Evolutionary conservation across 1,140 invertebrate genomes (phyloP).

Genomic region (Brachionus koreanus): DNA sequence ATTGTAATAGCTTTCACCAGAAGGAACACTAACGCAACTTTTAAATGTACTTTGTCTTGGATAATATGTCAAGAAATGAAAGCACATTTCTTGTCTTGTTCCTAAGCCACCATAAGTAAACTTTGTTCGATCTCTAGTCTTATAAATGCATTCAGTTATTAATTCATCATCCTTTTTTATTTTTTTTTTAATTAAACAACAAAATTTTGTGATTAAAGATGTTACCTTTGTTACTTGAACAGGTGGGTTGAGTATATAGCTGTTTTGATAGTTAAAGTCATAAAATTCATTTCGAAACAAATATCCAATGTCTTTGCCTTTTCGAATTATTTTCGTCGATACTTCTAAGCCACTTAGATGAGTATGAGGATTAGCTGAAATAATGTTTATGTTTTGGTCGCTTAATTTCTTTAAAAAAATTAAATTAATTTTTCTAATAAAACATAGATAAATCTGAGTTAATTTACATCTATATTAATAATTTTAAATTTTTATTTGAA

Average conservation of each 20-base stretch:
- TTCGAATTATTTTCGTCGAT: conserved; percentile 30
- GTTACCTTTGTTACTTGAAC: not conserved
- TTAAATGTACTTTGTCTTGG: not conserved
- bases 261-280: conserved; percentile 41
- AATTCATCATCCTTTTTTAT: conserved; percentile 22
- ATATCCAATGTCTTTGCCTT: conserved; percentile 29
- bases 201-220: not conserved
- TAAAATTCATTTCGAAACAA: conserved; percentile 5
- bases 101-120: conserved; percentile 22
- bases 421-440: too few relatives aligned
- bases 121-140: not conserved
- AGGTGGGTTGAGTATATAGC: not conserved
- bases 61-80: conserved; percentile 34
- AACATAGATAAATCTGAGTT: too few relatives aligned
- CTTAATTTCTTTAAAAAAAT: not conserved
- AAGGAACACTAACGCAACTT: not conserved
- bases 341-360: conserved; percentile 4
- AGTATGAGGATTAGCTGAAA: conserved; percentile 24
- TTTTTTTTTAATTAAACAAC: not conserved
- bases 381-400: not conserved
- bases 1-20: not conserved
- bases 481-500: too few relatives aligned
- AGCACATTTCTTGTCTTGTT: conserved; percentile 43
- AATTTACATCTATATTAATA: too few relatives aligned
- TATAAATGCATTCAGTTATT: conserved; percentile 26